These are phyloP conservation scores for Marasmarcha lunaedactyla DNA, from an alignment of 2,888 invertebrate species.

Conservation along the genomic window DNA sequence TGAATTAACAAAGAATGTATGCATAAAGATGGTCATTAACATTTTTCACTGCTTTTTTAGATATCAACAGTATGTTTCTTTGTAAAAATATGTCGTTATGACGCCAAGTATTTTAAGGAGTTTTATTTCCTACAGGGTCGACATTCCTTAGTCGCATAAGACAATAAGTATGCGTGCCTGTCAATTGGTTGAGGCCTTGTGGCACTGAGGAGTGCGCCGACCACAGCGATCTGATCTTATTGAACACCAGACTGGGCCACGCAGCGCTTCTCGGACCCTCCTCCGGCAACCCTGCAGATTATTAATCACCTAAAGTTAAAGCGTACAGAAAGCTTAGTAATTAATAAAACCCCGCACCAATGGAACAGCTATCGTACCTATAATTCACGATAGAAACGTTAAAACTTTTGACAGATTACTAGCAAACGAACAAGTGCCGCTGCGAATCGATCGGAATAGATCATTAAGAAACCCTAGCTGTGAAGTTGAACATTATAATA, in stretches of 20 bases:
- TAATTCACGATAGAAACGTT: constrained; percentile 27
- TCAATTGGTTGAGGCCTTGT: constrained; percentile 85
- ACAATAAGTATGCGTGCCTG: constrained; percentile 64
- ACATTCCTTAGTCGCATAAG: constrained; percentile 33
- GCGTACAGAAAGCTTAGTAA: constrained; percentile 2
- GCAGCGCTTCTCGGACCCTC: constrained; percentile 60
- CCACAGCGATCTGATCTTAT: constrained; percentile 91
- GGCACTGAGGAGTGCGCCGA: constrained; percentile 80
- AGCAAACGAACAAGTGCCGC: constrained; percentile 38
- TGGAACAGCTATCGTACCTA: neutral
- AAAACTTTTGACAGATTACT: constrained; percentile 34
- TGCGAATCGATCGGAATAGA: constrained; percentile 45
- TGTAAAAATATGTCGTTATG: too few relatives aligned
- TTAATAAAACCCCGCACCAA: neutral
- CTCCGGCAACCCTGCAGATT: constrained; percentile 54
- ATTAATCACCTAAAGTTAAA: constrained; percentile 15
- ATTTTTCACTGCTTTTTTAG: too few relatives aligned
- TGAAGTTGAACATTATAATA: constrained; percentile 49
- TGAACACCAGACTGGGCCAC: constrained; percentile 85
- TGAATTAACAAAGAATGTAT: constrained; percentile 11
- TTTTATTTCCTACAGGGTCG: constrained; percentile 21
- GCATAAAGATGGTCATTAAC: too few relatives aligned
- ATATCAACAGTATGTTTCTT: too few relatives aligned
- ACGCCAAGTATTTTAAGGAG: too few relatives aligned
- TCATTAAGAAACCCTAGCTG: constrained; percentile 52